Evolutionary conservation across 2,113 vertebrate genomes (phyloP), one percentile per base, ranked within the genome.

Genomic region (Anhinga rufa): DNA sequence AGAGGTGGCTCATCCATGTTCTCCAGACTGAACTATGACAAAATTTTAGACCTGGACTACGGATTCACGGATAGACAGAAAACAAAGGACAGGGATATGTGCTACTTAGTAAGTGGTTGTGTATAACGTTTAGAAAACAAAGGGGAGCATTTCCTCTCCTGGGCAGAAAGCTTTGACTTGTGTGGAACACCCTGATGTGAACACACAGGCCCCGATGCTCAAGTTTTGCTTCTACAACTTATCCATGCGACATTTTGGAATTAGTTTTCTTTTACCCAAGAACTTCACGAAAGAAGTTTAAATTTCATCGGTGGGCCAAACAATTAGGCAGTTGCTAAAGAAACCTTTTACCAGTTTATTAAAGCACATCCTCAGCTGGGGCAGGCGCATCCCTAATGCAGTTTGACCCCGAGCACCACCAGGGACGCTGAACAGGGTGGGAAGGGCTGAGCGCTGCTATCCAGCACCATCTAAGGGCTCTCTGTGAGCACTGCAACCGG

Each of bases 381-480:
- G 26, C 36, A 78, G n/a, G 14, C 2, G 7, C 54, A 31, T 8
- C 55, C 34, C 38, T 9, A 2, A 13, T 0, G 36, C 0, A 12
- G 17, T 3, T 2, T 12, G 46, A 36, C 24, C 57, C 36, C 4
- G 15, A 26, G 68, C 32, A 3, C 32, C 36, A 3, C 9, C 14
- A 2, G 18, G 65, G 44, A 22, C 4, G 16, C 29, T 3, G 68
- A 9, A 10, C 5, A 2, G 55, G 11, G 69, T 16, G 42, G 42
- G 42, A 17, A 4, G 34, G 51, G 74, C 94, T 8, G 64, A 88
- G 82, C 8, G 52, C 89, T 95, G 93, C 93, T 55, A 4, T 9
- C 46, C 38, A 55, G 92, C 87, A 44, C 97, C 96, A 97, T 18
- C 96, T 97, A 92, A 44, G 68, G 94, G 83, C 85, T 68, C 51